Evolutionary conservation across 2,888 invertebrate species (phyloP).

Genomic region (Slavum lentiscoides): DNA sequence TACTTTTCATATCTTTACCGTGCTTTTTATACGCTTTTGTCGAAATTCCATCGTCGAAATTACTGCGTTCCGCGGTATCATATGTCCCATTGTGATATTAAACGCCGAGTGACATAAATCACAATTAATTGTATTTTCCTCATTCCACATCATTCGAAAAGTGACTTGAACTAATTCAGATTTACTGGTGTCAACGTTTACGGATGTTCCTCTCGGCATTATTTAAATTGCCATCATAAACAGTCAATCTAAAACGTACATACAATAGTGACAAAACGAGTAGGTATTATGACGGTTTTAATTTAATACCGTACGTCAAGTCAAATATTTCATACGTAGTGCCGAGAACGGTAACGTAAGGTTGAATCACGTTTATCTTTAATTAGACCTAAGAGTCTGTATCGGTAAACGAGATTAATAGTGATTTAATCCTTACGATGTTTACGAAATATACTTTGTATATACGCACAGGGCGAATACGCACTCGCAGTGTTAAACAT

Average conservation of each 20-base stretch:
- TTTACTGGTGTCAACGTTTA: conserved; percentile 3
- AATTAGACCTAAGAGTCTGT: no score
- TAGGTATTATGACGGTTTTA: conserved; percentile 6
- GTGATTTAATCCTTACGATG: no score
- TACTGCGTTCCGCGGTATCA: not conserved
- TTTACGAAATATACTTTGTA: no score
- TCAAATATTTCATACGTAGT: no score
- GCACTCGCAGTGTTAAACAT: no score
- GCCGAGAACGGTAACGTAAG: no score
- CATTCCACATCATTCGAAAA: not conserved
- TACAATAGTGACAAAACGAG: conserved; percentile 12
- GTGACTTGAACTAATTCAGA: conserved; percentile 11
- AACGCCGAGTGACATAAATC: conserved; percentile 3
- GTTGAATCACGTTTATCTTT: no score
- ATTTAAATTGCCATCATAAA: conserved; percentile 10
- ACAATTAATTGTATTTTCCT: conserved; percentile 27
- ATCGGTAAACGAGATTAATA: no score
- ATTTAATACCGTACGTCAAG: conserved; percentile 2
- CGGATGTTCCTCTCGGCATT: not conserved
- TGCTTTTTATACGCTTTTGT: not conserved
- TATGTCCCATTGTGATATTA: not conserved
- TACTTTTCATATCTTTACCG: not conserved
- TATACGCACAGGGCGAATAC: no score
- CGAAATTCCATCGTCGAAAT: not conserved
- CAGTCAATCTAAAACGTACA: conserved; percentile 16